These are phyloP conservation scores for Piscicola geometra DNA, from an alignment of 2,888 invertebrate species.

Conservation along the genomic window DNA sequence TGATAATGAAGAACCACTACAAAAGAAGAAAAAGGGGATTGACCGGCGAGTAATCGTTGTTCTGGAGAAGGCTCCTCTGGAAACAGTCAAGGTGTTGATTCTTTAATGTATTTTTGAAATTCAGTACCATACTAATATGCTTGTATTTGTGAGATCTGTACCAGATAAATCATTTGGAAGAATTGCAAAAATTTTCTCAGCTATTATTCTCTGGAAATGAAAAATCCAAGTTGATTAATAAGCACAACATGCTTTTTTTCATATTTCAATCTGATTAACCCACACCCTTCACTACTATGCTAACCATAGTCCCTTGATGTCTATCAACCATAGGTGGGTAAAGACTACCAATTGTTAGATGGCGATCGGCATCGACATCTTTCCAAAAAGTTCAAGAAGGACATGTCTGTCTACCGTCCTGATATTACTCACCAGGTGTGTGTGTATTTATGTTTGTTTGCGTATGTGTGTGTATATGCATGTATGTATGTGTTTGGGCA, in stretches of 20 bases:
- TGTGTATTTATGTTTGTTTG: not conserved
- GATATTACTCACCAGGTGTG: constrained; percentile 86
- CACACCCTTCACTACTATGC: too few relatives aligned
- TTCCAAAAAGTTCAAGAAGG: constrained; percentile 77
- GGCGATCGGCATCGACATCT: constrained; percentile 85
- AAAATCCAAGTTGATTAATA: too few relatives aligned
- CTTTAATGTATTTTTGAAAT: too few relatives aligned
- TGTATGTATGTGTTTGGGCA: not conserved
- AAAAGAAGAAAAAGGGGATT: not conserved
- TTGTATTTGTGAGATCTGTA: too few relatives aligned
- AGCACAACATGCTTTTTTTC: too few relatives aligned
- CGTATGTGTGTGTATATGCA: constrained; percentile 8
- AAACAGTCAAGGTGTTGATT: constrained; percentile 16
- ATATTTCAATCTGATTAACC: too few relatives aligned
- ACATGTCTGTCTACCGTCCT: constrained; percentile 77
- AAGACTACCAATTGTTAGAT: constrained; percentile 81
- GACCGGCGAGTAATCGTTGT: constrained; percentile 14
- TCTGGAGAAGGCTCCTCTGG: constrained; percentile 14
- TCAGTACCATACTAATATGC: too few relatives aligned
- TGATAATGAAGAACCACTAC: constrained; percentile 6
- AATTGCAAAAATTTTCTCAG: too few relatives aligned
- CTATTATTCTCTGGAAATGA: too few relatives aligned
- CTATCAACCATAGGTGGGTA: too few relatives aligned
- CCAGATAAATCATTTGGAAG: too few relatives aligned
- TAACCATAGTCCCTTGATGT: too few relatives aligned